Base-by-base conservation (phyloP, 1,140 invertebrate genomes). In the Aplysia californica region DNA sequence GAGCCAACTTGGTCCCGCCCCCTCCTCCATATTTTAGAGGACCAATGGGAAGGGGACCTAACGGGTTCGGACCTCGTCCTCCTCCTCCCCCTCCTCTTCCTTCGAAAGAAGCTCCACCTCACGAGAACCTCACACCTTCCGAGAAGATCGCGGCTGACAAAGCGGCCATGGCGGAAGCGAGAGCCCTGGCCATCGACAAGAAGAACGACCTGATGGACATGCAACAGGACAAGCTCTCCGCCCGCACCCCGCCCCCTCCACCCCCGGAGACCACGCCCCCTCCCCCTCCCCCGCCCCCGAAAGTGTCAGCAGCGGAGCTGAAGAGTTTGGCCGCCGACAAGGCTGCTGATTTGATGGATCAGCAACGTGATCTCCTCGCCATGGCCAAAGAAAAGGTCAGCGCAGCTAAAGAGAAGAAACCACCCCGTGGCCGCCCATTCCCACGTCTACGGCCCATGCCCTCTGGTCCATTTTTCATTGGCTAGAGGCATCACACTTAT, bases 191-290 rank as follows among this genome's bases (percentile, higher is more conserved):
- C n/a, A 3, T 50, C 4, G 67, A 70, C 67, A 44, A 55, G 33
- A 39, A 70, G n/a, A 70, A 33, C 26, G 67, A 70, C 26, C 39
- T 70, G 29, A 18, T 70, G 4, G 67, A 70, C 67, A 44, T 70
- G 38, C 38, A 39, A 3, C 67, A 70, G n/a, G 67, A 70, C 38
- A 26, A 70, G 33, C 39, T 70, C 56, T 4, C 71, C 71, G 31
- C 33, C 69, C n/a, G 21, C 36, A 20, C 56, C 29, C 58, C 58
- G 58, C n/a, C n/a, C n/a, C 58, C 58, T 29, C 58, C 58, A 18
- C 15, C 58, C 26, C 15, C 10, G 29, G 20, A 10, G 10, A 6
- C 18, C 10, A 26, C 10, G 58, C 10, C 58, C 10, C 20, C 18
- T 18, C 58, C 58, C 29, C 58, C 58, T 61, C 15, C 58, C 18